phyloP scores from a whole-genome alignment of 2,113 vertebrate genomes.

The Alethe castanea region DNA sequence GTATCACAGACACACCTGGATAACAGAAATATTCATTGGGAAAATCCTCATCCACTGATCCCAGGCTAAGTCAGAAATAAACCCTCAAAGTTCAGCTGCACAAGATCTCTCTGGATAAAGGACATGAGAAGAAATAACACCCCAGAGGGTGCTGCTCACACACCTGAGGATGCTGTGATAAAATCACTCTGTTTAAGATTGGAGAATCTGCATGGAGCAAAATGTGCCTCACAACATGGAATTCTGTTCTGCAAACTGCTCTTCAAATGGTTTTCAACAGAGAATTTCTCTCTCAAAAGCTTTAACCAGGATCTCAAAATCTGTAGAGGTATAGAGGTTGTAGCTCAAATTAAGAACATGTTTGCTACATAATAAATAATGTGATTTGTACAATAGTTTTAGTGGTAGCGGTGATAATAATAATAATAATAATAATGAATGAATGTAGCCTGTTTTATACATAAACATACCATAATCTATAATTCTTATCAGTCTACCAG shows the following conservation, averaged over 20 bases:
- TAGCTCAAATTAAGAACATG: not conserved
- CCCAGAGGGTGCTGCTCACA: not conserved
- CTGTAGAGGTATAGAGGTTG: not conserved
- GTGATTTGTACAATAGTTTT: not conserved
- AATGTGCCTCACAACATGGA: not conserved
- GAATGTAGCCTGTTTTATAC: not conserved
- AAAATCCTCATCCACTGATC: not conserved
- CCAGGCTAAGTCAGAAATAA: not conserved
- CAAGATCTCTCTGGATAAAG: not conserved
- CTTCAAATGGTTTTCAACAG: not conserved
- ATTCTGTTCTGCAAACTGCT: not conserved
- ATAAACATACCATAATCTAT: not conserved
- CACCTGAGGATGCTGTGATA: not conserved
- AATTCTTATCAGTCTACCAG: not conserved
- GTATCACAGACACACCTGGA: rapidly evolving
- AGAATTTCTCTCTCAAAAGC: not conserved
- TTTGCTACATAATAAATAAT: not conserved
- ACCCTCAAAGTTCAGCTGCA: not conserved
- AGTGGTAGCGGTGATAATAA: not conserved
- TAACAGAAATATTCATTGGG: not conserved
- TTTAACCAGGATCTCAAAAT: not conserved
- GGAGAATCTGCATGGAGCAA: not conserved
- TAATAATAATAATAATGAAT: not conserved
- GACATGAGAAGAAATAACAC: not conserved
- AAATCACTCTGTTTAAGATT: rapidly evolving